A percentile compares a stretch with the other conserved stretches of the same genome.
Evolutionary conservation across 2,888 invertebrate genomes (phyloP).

Genomic region (Oxyteleia sp.): DNA sequence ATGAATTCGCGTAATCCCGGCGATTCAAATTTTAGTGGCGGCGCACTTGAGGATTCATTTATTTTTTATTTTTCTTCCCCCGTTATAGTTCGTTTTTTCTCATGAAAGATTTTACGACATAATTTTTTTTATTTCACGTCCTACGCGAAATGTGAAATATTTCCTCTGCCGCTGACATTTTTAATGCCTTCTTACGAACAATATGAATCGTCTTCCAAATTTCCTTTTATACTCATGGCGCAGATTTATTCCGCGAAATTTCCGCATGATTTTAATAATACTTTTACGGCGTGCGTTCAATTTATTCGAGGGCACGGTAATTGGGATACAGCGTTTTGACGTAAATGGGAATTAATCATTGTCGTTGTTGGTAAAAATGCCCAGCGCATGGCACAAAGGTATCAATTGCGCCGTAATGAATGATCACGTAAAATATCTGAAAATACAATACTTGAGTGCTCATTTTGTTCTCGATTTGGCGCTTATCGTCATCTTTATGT

Average conservation of each 20-base stretch:
- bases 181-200: constrained; percentile 37
- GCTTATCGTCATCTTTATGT: constrained; percentile 40
- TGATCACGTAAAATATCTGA: constrained; percentile 31
- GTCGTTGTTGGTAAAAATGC: not conserved
- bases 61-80: not conserved
- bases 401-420: constrained; percentile 24
- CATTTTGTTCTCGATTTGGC: constrained; percentile 29
- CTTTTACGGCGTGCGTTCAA: not conserved
- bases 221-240: not conserved
- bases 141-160: constrained; percentile 38
- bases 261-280: not conserved
- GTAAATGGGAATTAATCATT: not conserved
- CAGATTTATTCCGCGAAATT: not conserved
- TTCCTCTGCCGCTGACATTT: constrained; percentile 33
- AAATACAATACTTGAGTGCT: constrained; percentile 23
- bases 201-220: constrained; percentile 31
- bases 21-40: constrained; percentile 28
- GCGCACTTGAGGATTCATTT: constrained; percentile 20
- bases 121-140: constrained; percentile 23
- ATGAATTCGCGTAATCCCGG: constrained; percentile 7
- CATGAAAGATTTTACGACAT: constrained; percentile 35
- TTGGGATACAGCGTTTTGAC: not conserved
- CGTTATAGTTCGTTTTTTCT: constrained; percentile 6
- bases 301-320: not conserved
- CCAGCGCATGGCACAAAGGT: not conserved